Evolutionary conservation across 2,888 invertebrate species (phyloP).

Genomic region (Agrotis puta): DNA sequence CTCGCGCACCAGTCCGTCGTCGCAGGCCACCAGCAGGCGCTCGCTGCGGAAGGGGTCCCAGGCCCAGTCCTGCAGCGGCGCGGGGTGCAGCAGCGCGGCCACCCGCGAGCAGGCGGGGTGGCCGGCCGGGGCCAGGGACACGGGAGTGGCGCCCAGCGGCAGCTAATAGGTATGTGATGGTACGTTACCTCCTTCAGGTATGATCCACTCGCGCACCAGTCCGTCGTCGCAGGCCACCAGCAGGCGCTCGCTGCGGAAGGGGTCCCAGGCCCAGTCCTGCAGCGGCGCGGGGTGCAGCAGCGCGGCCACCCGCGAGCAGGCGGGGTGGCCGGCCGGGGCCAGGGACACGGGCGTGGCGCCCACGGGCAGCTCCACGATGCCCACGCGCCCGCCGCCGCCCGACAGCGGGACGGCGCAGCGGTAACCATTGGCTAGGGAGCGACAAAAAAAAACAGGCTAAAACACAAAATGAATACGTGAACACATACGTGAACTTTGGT

Average conservation of each 20-base stretch:
- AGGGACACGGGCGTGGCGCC: constrained; percentile 75
- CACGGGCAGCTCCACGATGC: constrained; percentile 93
- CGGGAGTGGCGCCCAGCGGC: too few relatives aligned
- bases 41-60: too few relatives aligned
- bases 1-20: too few relatives aligned
- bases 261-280: constrained; percentile 98
- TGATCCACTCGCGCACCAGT: constrained; percentile 94
- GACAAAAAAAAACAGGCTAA: too few relatives aligned
- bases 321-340: constrained; percentile 92
- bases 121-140: too few relatives aligned
- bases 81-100: too few relatives aligned
- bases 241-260: constrained; percentile 95
- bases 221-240: constrained; percentile 98
- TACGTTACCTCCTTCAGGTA: constrained; percentile 93
- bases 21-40: too few relatives aligned
- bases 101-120: too few relatives aligned
- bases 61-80: too few relatives aligned
- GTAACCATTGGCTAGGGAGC: constrained; percentile 93
- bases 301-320: constrained; percentile 96
- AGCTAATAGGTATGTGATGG: too few relatives aligned
- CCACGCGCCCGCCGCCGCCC: constrained; percentile 97
- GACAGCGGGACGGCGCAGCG: constrained; percentile 97
- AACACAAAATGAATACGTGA: too few relatives aligned
- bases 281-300: constrained; percentile 97
- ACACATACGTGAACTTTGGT: too few relatives aligned